phyloP scores from a whole-genome alignment of 2,113 vertebrate species.

The Symphodus melops region DNA sequence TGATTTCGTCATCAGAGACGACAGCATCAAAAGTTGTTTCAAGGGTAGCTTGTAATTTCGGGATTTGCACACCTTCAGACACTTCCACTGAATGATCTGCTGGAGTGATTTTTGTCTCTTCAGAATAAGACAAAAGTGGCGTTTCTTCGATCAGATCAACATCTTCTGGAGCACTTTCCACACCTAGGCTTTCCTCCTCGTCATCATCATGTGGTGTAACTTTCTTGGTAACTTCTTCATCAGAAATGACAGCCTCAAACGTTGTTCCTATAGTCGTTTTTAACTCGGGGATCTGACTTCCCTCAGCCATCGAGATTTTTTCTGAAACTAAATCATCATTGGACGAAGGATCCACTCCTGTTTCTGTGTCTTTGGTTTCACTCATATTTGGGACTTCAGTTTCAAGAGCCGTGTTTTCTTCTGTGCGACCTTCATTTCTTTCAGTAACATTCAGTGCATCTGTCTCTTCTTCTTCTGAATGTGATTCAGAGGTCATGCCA shows the following conservation, averaged over 20 bases:
- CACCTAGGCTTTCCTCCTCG: slow-evolving; percentile 77
- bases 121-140: slow-evolving; percentile 80
- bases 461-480: slow-evolving; percentile 12
- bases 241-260: slow-evolving; percentile 87
- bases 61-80: slow-evolving; percentile 79
- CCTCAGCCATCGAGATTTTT: slow-evolving; percentile 76
- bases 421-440: slow-evolving; percentile 34
- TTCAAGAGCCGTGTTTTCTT: slow-evolving; percentile 65
- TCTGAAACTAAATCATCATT: slow-evolving; percentile 59
- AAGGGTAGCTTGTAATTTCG: slow-evolving; percentile 86
- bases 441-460: slow-evolving; percentile 26
- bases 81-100: slow-evolving; percentile 36
- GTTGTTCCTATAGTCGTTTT: slow-evolving; percentile 89
- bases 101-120: slow-evolving; percentile 31
- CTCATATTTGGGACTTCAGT: slow-evolving; percentile 76
- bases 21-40: slow-evolving; percentile 89
- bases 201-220: slow-evolving; percentile 81
- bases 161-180: slow-evolving; percentile 60
- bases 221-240: slow-evolving; percentile 87
- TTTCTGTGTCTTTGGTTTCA: slow-evolving; percentile 81
- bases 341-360: slow-evolving; percentile 63
- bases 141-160: slow-evolving; percentile 64
- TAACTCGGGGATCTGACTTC: slow-evolving; percentile 74
- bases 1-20: slow-evolving; percentile 87
- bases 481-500: slow-evolving; percentile 19